Evolutionary conservation across 2,888 invertebrate genomes (phyloP), one percentile per base, ranked within the genome.

Genomic region (Epirrhoe alternata): DNA sequence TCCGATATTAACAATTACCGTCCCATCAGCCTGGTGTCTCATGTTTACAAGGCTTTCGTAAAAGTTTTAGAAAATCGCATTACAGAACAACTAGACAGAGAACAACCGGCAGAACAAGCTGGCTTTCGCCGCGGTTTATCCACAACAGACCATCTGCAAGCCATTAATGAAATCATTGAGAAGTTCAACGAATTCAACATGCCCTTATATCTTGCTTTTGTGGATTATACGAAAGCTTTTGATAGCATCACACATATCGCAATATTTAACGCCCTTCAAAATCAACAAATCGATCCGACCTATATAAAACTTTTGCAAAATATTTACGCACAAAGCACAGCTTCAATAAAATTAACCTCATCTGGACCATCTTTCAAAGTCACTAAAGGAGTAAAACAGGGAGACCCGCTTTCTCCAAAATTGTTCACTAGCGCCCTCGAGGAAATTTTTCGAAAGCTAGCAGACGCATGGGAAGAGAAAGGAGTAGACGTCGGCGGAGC

Each of bases 201-300:
- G 2, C 54, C 54, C 4, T 17, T 54, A 4, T 54, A 54, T 8
- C 4, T 54, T 6, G 38, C 38, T 6, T 54, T 54, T 12, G 14
- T 54, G 12, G 54, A 54, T 24, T 54, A 54, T 54, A 14, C 33
- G 0, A 54, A 54, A 54, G 54, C 54, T 1, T 54, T 54, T 7
- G 54, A 54, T 12, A 54, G 54, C 14, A n/a, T 54, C 2, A 38
- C 6, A 4, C 54, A 54, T 12, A 5, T 6, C 5, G 16, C 17
- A 5, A 42, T 54, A 16, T 54, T 38, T 0, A 3, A 38, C 16
- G 5, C 38, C 2, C 38, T 54, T 12, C 12, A 17, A 1, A 42
- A 42, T 5, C 54, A 54, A 42, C 1, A 24, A 1, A 42, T 54
- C 16, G 38, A 38, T 10, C 17, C 16, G 1, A 54, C 54, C 10